These are phyloP conservation scores for Erebia ligea DNA, from an alignment of 2,888 invertebrate genomes.

Conservation along the genomic window DNA sequence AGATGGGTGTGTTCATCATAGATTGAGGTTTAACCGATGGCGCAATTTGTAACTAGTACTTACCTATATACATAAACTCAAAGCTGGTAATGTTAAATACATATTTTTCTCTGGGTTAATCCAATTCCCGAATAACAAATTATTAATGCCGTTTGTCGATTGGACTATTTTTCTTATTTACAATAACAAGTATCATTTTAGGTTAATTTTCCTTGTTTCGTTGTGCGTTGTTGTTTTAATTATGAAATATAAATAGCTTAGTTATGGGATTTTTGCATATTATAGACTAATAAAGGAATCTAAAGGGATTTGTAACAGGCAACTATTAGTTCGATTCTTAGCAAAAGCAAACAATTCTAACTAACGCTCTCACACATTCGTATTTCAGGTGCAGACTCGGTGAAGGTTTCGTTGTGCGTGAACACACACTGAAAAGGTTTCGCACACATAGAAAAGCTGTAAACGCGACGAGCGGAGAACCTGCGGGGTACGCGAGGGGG, in stretches of 20 bases:
- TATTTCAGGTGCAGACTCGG: constrained; percentile 44
- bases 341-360: constrained; percentile 19
- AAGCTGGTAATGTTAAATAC: too few species aligned
- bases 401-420: constrained; percentile 47
- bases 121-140: not conserved
- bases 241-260: not conserved
- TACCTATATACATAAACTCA: too few species aligned
- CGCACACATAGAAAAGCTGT: constrained; percentile 43
- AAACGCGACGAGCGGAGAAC: constrained; percentile 43
- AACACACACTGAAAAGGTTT: constrained; percentile 47
- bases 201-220: constrained; percentile 12
- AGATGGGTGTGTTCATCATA: too few species aligned
- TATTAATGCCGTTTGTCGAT: not conserved
- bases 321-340: not conserved
- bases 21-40: too few species aligned
- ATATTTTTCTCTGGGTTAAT: too few species aligned
- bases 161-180: not conserved
- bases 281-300: not conserved
- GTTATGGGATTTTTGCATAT: not conserved
- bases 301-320: not conserved
- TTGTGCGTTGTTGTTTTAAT: not conserved
- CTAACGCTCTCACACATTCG: constrained; percentile 21
- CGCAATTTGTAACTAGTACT: too few species aligned
- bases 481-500: constrained; percentile 41
- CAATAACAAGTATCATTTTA: constrained; percentile 1